Base-by-base conservation (phyloP, 1,140 invertebrate genomes). In the Calephelis virginiensis region DNA sequence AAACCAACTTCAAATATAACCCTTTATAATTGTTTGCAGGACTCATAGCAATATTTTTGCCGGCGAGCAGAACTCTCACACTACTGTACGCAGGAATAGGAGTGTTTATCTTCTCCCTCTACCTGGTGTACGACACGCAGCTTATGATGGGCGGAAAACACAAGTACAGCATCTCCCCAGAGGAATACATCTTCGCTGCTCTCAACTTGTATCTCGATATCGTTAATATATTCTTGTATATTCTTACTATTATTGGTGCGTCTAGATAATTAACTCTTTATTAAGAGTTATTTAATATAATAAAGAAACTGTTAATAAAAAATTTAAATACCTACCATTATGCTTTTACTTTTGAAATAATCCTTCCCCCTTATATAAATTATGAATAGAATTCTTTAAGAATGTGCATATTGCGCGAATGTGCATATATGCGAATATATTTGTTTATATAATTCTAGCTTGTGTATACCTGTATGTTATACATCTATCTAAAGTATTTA, bases 131-230 rank as follows among this genome's bases (percentile, higher is more conserved):
- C 79, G 98, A 99, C 88, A 99, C 97, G 0, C 97, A 99, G 92
- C 82, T 98, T 72, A 98, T 99, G 95, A 91, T 99, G 76, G 97
- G 97, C 28, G 97, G 97, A 10, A 96, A 95, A 38, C 97, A 99
- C 85, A 97, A 97, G 82, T 98, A 97, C 90, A 94, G 95, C 28
- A 93, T 99, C 59, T 98, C 96, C 1, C 97, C 98, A 0, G 98
- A 99, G 85, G 98, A 99, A 73, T 99, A 99, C 84, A 96, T 99
- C 64, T 98, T 99, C 82, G 98, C 97, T 0, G 96, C 98, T 1
- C 92, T 99, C 0, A 98, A 96, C 82, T 90, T 99, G 0, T 99
- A 99, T 84, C 85, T 98, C 60, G 98, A 99, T 87, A 94, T 99
- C 68, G 91, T 98, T 69, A 97, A 98, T 75, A 96, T 99, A 59